Conservation (phyloP, 2,888 invertebrate genomes). For the Entomobrya proxima region DNA sequence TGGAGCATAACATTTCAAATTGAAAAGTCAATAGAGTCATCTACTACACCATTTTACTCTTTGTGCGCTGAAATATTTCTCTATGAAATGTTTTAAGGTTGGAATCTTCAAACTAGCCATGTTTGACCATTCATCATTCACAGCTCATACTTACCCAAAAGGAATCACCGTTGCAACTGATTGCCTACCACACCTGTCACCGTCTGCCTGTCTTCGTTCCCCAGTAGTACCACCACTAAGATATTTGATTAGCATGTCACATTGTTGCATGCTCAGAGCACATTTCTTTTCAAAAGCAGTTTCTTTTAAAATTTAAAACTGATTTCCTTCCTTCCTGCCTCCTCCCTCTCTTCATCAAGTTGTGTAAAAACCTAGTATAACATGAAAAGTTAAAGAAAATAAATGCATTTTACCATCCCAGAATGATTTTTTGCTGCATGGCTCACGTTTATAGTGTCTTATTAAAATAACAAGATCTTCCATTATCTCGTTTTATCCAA, state of each 20-base stretch:
- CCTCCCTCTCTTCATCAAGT: background rate
- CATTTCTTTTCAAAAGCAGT: background rate
- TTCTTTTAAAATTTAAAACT: slow-evolving; percentile 16
- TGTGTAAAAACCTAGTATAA: too few relatives aligned
- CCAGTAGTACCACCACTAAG: background rate
- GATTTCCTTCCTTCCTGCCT: slow-evolving; percentile 21
- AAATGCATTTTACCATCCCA: too few relatives aligned
- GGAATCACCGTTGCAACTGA: background rate
- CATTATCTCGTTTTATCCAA: too few relatives aligned
- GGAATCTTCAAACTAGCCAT: slow-evolving; percentile 10
- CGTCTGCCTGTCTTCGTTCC: background rate
- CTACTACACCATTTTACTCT: background rate
- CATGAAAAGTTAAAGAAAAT: too few relatives aligned
- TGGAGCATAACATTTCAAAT: background rate
- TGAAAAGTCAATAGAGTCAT: background rate
- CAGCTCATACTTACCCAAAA: background rate
- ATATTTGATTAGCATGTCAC: background rate
- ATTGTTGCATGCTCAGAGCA: slow-evolving; percentile 14
- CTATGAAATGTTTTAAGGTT: background rate
- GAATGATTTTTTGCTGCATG: too few relatives aligned
- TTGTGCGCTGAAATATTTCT: background rate
- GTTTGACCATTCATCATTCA: background rate
- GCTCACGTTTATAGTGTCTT: too few relatives aligned
- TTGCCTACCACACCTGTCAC: slow-evolving; percentile 20
- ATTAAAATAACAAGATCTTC: too few relatives aligned